Conservation (phyloP, 2,888 invertebrate species). For the Chromoteleia sp. region DNA sequence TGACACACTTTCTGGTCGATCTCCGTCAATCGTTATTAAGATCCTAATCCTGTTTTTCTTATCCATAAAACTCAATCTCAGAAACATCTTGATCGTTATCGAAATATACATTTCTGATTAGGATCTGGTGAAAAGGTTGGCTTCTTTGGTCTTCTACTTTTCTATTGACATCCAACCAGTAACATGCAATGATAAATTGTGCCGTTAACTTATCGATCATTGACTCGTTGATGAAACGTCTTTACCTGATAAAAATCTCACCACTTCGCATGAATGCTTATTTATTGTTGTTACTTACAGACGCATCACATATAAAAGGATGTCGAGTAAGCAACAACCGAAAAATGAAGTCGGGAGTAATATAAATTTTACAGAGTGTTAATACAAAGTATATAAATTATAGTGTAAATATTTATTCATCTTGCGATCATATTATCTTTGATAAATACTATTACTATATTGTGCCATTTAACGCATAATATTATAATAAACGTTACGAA, state of each 20-base stretch:
- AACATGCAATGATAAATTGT: conserved; percentile 4
- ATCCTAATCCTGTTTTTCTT: conserved; percentile 2
- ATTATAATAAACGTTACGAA: conserved; percentile 51
- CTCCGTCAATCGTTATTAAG: neutral
- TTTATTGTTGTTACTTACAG: conserved; percentile 44
- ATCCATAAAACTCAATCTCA: neutral
- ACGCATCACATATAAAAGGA: conserved; percentile 28
- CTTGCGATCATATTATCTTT: conserved; percentile 58
- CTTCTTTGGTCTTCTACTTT: conserved; percentile 35
- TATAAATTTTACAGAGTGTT: conserved; percentile 65
- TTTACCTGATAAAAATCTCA: conserved; percentile 39
- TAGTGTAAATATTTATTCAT: conserved; percentile 68
- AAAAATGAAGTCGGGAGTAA: conserved; percentile 46
- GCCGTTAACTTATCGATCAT: conserved; percentile 34
- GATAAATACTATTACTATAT: conserved; percentile 66
- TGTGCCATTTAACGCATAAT: conserved; percentile 62
- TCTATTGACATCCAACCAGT: conserved; percentile 34
- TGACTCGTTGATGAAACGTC: conserved; percentile 56
- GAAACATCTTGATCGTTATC: neutral
- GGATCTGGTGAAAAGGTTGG: neutral
- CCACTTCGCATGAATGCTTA: conserved; percentile 49
- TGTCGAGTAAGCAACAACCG: conserved; percentile 41
- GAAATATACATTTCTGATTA: conserved; percentile 28
- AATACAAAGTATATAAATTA: conserved; percentile 53
- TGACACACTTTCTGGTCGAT: too few species aligned